Evolutionary conservation across 1,140 invertebrate genomes (phyloP), one percentile per base, ranked within the genome.

Genomic region (Drosophila repleta): DNA sequence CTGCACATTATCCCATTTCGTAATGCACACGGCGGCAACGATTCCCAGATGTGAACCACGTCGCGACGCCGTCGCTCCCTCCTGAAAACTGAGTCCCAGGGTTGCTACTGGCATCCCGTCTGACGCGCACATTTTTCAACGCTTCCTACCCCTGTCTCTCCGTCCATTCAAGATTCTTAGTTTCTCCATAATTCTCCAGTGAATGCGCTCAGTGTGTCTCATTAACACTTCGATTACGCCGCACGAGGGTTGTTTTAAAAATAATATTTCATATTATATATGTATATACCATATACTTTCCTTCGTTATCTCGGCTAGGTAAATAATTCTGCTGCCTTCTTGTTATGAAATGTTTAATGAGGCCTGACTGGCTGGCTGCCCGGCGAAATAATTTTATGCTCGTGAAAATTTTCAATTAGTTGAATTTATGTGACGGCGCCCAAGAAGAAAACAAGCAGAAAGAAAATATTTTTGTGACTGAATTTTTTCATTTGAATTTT

Each of bases 1-100:
- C 52, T 79, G 80, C 80, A 84, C 80, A 83, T 85, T 82, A 88
- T 87, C 76, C 83, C 83, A 64, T 75, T 82, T 60, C 24, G 82
- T 67, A 74, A 87, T 87, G 82, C 82, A 88, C 83, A 88, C 82
- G 82, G 63, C 49, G 55, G 5, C n/a, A 43, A 17, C 76, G 69
- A 81, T 87, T 85, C 82, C 82, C 82, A 87, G 82, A 87, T 88
- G 78, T 78, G 62, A 39, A 21, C 32, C 8, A 35, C 32, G 32
- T 8, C 41, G 13, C 24, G 24, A 21, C 41, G 18, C 35, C 24
- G 24, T 17, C 41, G 18, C 35, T 62, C 37, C 41, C 29, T 8
- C 32, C 45, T 24, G n/a, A 43, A 15, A 17, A 8, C 15, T 45
- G 43, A 46, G 35, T 15, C 17, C 8, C 81, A 81, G 82, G 81